Base-by-base conservation (phyloP, 2,888 invertebrate genomes). In the Bombylius major region DNA sequence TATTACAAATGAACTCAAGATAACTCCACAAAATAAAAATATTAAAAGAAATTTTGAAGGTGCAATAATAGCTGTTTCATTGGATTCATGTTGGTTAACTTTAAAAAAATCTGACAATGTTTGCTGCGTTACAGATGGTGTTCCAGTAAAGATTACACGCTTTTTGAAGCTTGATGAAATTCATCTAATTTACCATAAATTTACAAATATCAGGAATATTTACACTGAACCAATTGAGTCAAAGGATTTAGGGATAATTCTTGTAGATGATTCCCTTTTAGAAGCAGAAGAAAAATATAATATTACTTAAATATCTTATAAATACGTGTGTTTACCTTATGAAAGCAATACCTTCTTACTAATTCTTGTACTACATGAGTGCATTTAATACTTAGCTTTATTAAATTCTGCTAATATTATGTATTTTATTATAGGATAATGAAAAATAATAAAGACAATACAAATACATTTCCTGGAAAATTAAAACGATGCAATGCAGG, bases 41-140 rank as follows among this genome's bases (percentile, higher is more conserved):
- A 33, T 57, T 52, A 45, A 48, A 52, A 50, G 36, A 34, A 44
- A 34, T 31, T 45, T 5, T 23, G 12, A 39, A 8, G 53, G 45
- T 12, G 46, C 54, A n/a, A 54, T 54, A 23, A 39, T 44, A 34
- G 47, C 42, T 14, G n/a, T 31, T 23, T 47, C 23, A 23, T 55
- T 42, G 12, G 13, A 36, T 34, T 9, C 23, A 6, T 5, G 47
- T 32, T 46, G 14, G 46, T 36, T 50, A 34, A 55, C 13, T 47
- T 8, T 51, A 31, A n/a, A 8, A 5, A 34, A 47, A 12, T 47
- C 51, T 5, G 46, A 51, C 23, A 47, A 51, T 47, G 51, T 51
- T 42, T 55, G 55, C 12, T 55, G 47, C 31, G 47, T 51, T 11
- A n/a, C 47, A 51, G 13, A 51, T n/a, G n/a, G n/a, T 47, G 46